phyloP scores from a whole-genome alignment of 2,797 vertebrate genomes.

The Tolypeutes matacus region DNA sequence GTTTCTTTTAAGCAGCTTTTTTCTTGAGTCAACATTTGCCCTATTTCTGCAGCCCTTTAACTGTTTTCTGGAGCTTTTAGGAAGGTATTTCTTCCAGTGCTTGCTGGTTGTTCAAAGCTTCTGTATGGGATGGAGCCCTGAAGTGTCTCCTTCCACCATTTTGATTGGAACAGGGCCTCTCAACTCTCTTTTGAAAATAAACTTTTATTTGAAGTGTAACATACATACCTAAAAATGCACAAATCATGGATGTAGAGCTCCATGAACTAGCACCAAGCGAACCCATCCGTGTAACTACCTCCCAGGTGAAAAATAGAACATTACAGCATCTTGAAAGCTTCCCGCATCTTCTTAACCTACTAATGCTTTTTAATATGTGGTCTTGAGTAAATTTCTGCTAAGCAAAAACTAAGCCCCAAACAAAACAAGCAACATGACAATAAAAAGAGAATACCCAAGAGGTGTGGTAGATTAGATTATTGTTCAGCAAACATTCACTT shows the following conservation, averaged over 20 bases:
- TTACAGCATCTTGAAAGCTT: neutral
- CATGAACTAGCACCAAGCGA: neutral
- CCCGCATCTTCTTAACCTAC: neutral
- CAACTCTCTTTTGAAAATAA: slow-evolving; percentile 17
- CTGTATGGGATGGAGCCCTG: too few species aligned
- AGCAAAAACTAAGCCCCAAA: neutral
- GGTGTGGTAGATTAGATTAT: neutral
- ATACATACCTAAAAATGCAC: neutral
- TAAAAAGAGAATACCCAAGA: neutral
- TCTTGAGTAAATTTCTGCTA: neutral
- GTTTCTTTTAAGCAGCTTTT: too few species aligned
- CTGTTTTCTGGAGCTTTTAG: too few species aligned
- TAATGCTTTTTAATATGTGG: neutral
- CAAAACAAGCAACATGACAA: neutral
- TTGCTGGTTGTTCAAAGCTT: too few species aligned
- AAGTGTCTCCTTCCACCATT: too few species aligned
- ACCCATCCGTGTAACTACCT: neutral
- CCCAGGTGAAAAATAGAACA: neutral
- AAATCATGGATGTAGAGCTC: neutral
- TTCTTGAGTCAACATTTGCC: too few species aligned
- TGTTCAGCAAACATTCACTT: neutral
- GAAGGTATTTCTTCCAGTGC: too few species aligned
- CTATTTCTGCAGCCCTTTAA: too few species aligned
- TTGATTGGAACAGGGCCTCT: too few species aligned
- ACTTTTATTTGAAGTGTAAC: neutral